phyloP scores from a whole-genome alignment of 2,888 invertebrate genomes.

The Glyphotaelius pellucidus region DNA sequence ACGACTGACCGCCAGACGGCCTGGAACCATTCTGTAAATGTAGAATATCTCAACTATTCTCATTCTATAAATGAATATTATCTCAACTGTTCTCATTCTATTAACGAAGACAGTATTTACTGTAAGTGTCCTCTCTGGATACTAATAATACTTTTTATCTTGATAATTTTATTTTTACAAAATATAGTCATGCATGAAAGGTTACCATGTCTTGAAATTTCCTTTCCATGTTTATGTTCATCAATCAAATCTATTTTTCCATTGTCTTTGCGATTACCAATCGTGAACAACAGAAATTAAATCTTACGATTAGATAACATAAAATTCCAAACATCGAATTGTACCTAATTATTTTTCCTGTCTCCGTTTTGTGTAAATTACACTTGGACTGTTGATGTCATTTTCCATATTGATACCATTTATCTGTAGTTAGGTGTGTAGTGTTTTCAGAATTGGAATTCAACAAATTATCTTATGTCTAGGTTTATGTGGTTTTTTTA shows the following conservation, averaged over 20 bases:
- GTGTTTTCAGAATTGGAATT: too few species aligned
- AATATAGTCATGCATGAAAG: conserved; percentile 21
- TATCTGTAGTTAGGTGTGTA: too few species aligned
- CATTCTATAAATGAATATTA: conserved; percentile 15
- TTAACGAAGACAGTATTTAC: not conserved
- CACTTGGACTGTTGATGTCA: too few species aligned
- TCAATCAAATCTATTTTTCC: not conserved
- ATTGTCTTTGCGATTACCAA: not conserved
- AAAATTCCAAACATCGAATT: not conserved
- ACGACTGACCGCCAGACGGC: conserved; percentile 80
- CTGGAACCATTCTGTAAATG: conserved; percentile 74
- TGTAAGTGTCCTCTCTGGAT: not conserved
- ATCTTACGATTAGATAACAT: not conserved
- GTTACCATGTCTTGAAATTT: not conserved
- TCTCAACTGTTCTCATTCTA: not conserved
- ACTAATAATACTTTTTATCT: not conserved
- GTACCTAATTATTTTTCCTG: too few species aligned
- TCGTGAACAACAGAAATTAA: not conserved
- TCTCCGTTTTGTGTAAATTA: too few species aligned
- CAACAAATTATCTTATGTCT: too few species aligned
- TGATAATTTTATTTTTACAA: conserved; percentile 4
- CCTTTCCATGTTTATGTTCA: not conserved
- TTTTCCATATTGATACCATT: too few species aligned
- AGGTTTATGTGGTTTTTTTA: too few species aligned
- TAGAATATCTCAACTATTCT: not conserved